Conservation (phyloP, 2,888 invertebrate genomes). For the Scaeva pyrastri region DNA sequence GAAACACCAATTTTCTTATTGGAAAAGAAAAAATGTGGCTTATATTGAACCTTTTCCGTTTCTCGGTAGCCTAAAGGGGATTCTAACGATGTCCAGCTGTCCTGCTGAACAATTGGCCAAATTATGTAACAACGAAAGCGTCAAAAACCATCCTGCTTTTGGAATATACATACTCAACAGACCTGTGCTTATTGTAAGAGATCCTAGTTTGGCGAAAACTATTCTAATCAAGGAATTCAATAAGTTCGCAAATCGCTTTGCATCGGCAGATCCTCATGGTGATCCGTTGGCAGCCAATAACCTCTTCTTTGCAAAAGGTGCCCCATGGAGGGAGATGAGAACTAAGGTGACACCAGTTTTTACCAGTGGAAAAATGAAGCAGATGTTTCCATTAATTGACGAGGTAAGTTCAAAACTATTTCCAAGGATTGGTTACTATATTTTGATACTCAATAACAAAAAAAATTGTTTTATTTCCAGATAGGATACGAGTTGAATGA, state of each 20-base stretch:
- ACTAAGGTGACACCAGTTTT: too few relatives aligned
- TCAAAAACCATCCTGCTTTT: conserved; percentile 77
- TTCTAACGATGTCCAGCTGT: conserved; percentile 78
- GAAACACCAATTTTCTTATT: conserved; percentile 77
- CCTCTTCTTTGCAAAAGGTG: too few relatives aligned
- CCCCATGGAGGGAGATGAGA: too few relatives aligned
- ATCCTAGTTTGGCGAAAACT: conserved; percentile 83
- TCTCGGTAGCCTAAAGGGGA: conserved; percentile 82
- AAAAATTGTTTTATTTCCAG: conserved; percentile 64
- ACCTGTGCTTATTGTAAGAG: conserved; percentile 82
- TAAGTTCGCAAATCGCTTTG: conserved; percentile 81
- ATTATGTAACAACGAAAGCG: conserved; percentile 77
- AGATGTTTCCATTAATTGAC: too few relatives aligned
- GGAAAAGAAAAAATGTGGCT: conserved; percentile 80
- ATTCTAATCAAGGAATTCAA: conserved; percentile 84
- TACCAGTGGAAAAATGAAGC: too few relatives aligned
- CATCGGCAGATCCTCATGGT: conserved; percentile 77
- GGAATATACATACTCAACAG: conserved; percentile 82
- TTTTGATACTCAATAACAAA: too few relatives aligned
- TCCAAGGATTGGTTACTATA: too few relatives aligned
- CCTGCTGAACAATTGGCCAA: conserved; percentile 79
- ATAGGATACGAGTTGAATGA: conserved; percentile 78
- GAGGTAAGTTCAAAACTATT: not conserved
- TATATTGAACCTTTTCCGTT: conserved; percentile 80
- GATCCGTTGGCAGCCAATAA: conserved; percentile 78